Base-by-base conservation (phyloP, 1,140 invertebrate genomes). In the Drosophila asahinai region DNA sequence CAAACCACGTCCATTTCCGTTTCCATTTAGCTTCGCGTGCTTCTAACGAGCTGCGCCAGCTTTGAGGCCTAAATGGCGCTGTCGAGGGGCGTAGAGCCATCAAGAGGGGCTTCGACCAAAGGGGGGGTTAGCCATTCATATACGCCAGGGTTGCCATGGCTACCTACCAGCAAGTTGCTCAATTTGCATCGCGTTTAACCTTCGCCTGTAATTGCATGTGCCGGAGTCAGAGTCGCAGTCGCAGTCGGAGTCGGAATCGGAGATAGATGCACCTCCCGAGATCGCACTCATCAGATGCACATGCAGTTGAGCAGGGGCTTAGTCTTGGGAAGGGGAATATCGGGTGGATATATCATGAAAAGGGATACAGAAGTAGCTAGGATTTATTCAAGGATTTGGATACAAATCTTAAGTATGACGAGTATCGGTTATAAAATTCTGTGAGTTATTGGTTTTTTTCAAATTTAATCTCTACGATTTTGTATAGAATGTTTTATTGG, bases 151-250 rank as follows among this genome's bases (percentile, higher is more conserved):
- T 75, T 68, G 81, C 60, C 67, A 68, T 55, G 49, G 58, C 73
- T 48, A 45, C 58, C 73, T 48, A 45, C 58, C 38, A 52, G 57
- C 15, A 52, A 77, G 73, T 77, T 70, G 60, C 63, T 65, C 42
- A 43, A 63, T 52, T 70, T 54, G 49, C 58, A 30, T 60, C 52
- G 68, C 54, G 43, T 70, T 80, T 74, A 86, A 79, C 82, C 82
- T 86, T 86, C 82, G 61, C 38, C 27, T 47, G 73, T 78, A 86
- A 86, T 86, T 86, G 84, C 84, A 78, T 78, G 61, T 58, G 72
- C 61, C 12, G 59, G 17, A 30, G 27, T 2, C 59, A n/a, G 27
- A 33, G 27, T 30, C 17, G 59, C 14, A 54, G 47, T 40, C 36
- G 54, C 33, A 38, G 52, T 42, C 40, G 40, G 3, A 42, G 15